These are phyloP conservation scores for Tenebrosternarchus preto DNA, from an alignment of 2,113 vertebrate genomes.

Conservation along the genomic window DNA sequence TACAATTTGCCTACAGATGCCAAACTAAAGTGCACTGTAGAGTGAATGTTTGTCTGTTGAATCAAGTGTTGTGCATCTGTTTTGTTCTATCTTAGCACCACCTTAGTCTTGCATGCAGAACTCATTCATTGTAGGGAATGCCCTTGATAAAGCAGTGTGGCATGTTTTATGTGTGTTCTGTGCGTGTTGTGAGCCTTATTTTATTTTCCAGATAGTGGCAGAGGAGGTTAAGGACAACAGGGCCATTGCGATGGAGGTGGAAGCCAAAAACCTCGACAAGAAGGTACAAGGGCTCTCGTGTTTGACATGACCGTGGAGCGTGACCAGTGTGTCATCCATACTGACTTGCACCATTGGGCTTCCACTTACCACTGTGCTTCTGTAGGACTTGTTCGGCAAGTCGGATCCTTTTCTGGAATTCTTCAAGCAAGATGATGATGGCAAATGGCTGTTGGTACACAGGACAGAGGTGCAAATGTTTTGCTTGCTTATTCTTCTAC, in stretches of 20 bases:
- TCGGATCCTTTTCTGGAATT: constrained; percentile 91
- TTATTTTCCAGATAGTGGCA: constrained; percentile 78
- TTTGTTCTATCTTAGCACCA: neutral
- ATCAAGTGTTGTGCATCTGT: neutral
- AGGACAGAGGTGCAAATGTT: constrained; percentile 82
- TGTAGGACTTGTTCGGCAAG: constrained; percentile 91
- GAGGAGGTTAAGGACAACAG: constrained; percentile 89
- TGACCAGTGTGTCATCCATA: no score
- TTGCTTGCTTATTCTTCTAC: neutral
- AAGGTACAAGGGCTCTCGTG: constrained; percentile 75
- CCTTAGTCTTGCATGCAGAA: neutral
- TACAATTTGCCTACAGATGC: neutral
- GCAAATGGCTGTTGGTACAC: constrained; percentile 85
- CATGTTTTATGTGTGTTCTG: neutral
- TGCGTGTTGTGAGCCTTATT: neutral
- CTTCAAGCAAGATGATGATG: constrained; percentile 80
- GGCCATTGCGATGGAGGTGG: constrained; percentile 80
- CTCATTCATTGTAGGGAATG: neutral
- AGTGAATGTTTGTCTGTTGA: neutral
- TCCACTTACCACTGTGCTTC: neutral
- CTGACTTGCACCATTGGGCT: neutral
- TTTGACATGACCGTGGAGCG: neutral
- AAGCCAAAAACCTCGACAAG: constrained; percentile 88
- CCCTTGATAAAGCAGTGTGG: neutral
- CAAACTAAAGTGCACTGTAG: neutral